These are phyloP conservation scores for Drosophila grimshawi DNA, from an alignment of 1,140 invertebrate genomes.

Conservation along the genomic window DNA sequence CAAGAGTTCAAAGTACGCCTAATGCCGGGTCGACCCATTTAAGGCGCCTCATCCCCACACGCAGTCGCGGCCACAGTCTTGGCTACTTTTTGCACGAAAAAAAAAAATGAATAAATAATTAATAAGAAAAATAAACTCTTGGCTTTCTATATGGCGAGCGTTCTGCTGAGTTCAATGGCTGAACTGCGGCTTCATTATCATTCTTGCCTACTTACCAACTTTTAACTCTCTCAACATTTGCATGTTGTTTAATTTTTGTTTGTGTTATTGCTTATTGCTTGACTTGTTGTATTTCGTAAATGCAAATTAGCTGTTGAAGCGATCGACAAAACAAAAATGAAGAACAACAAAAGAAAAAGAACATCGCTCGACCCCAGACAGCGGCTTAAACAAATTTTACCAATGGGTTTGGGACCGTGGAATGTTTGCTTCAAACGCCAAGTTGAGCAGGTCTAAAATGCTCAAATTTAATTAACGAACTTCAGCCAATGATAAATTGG, in stretches of 20 bases:
- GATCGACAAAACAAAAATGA: neutral
- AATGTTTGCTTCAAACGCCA: conserved; percentile 24
- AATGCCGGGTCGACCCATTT: conserved; percentile 49
- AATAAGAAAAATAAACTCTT: neutral
- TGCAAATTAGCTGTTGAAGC: neutral
- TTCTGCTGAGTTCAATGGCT: conserved; percentile 40
- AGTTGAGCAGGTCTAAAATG: conserved; percentile 16
- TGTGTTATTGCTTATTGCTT: neutral
- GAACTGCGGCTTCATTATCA: conserved; percentile 53
- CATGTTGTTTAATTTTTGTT: neutral
- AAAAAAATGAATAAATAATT: neutral
- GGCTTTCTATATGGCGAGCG: conserved; percentile 26
- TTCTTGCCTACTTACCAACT: conserved; percentile 37
- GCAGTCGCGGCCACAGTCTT: neutral
- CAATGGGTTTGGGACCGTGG: conserved; percentile 25
- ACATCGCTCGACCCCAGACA: neutral
- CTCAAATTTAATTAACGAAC: neutral
- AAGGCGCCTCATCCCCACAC: neutral
- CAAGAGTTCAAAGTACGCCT: conserved; percentile 55
- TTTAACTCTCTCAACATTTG: neutral
- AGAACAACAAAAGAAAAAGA: no score
- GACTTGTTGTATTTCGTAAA: conserved; percentile 19
- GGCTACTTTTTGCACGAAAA: conserved; percentile 17
- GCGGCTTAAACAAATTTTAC: neutral
- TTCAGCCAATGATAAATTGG: no score